A percentile compares a stretch with the other conserved stretches of the same genome.
These are phyloP conservation scores for Drosophila longiperda DNA, from an alignment of 2,888 invertebrate genomes.

Conservation along the genomic window DNA sequence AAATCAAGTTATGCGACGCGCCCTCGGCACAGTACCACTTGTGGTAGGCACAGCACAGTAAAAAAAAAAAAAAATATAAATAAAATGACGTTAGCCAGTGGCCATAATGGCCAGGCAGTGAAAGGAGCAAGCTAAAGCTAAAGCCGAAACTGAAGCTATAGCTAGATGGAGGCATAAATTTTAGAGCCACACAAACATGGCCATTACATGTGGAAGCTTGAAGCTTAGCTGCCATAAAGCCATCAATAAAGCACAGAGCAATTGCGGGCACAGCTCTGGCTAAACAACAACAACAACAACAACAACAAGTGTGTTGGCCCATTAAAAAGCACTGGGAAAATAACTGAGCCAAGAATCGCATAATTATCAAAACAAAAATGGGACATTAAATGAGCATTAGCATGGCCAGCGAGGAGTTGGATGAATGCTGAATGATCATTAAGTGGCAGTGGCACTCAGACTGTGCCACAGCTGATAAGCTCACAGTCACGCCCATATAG, in stretches of 20 bases:
- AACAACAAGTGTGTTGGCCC: slow-evolving; percentile 19
- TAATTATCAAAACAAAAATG: slow-evolving; percentile 67
- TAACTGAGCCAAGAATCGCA: slow-evolving; percentile 73
- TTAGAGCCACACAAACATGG: slow-evolving; percentile 69
- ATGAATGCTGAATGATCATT: slow-evolving; percentile 37
- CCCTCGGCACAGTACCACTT: slow-evolving; percentile 35
- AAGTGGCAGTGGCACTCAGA: slow-evolving; percentile 2
- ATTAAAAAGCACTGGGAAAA: slow-evolving; percentile 68
- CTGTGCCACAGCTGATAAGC: slow-evolving; percentile 60
- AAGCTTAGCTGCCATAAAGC: slow-evolving; percentile 59
- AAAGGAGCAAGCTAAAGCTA: slow-evolving; percentile 10
- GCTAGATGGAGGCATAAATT: slow-evolving; percentile 63
- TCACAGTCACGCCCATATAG: slow-evolving; percentile 13
- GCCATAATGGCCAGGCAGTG: slow-evolving; percentile 19
- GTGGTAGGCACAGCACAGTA: not conserved
- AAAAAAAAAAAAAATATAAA: not conserved
- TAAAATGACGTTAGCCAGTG: slow-evolving; percentile 52
- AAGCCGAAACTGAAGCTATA: slow-evolving; percentile 5
- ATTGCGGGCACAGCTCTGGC: slow-evolving; percentile 20
- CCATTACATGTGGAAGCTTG: slow-evolving; percentile 74
- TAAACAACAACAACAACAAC: slow-evolving; percentile 11
- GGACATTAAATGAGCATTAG: slow-evolving; percentile 70
- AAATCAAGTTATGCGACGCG: slow-evolving; percentile 54
- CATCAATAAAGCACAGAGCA: slow-evolving; percentile 71
- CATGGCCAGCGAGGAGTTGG: slow-evolving; percentile 8